Conservation (phyloP, 2,113 vertebrate genomes). For the Notechis scutatus region DNA sequence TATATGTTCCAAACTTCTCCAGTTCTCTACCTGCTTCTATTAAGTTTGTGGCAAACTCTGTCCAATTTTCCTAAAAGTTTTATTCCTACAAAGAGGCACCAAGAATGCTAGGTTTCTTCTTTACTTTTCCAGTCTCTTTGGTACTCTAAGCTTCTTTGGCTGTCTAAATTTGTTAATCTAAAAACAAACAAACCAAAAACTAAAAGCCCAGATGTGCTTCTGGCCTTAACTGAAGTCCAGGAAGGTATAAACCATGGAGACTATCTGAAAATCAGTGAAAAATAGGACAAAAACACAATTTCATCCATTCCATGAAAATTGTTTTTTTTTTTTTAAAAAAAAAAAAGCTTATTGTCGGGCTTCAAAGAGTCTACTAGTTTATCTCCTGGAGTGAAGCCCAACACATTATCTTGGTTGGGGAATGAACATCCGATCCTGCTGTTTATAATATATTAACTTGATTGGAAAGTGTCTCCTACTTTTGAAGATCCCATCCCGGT, state of each 20-base stretch:
- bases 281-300: neutral
- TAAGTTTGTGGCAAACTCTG: neutral
- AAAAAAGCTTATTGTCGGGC: neutral
- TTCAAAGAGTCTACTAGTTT: no score
- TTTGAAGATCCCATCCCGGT: no score
- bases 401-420: no score
- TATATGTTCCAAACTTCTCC: neutral
- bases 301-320: neutral
- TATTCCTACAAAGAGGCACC: neutral
- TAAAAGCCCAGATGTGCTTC: neutral
- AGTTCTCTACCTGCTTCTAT: neutral
- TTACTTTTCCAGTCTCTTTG: neutral
- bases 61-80: neutral
- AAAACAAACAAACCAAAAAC: neutral
- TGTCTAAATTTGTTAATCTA: neutral
- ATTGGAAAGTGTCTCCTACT: no score
- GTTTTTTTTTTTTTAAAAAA: neutral
- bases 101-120: neutral
- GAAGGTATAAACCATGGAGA: neutral
- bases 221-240: neutral
- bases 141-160: neutral
- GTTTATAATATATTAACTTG: no score
- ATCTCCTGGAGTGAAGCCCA: no score
- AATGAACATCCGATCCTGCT: no score
- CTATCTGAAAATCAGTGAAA: neutral